Percentiles rank a stretch among this genome's conserved stretches.
These are phyloP conservation scores for Petroica traversi DNA, from an alignment of 2,113 vertebrate species.

Conservation along the genomic window DNA sequence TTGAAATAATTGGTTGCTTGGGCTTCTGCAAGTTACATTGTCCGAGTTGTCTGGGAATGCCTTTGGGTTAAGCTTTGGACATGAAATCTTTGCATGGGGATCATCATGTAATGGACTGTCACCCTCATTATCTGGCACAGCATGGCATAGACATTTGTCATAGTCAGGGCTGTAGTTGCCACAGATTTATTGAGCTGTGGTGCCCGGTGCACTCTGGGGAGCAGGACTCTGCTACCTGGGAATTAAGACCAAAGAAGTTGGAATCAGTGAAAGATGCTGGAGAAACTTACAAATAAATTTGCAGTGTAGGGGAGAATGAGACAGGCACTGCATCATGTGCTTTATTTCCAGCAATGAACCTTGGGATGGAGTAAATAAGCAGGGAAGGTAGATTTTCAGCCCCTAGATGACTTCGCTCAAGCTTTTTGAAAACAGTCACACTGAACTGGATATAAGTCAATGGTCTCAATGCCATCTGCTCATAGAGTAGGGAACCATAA, in stretches of 20 bases:
- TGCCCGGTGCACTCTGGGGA: neutral
- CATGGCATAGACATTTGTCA: slow-evolving; percentile 18
- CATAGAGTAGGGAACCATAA: neutral
- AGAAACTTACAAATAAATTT: neutral
- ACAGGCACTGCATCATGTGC: neutral
- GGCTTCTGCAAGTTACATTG: neutral
- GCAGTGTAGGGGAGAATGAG: neutral
- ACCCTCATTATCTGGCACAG: neutral
- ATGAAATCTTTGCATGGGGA: neutral
- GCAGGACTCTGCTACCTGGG: neutral
- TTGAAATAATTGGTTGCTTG: neutral
- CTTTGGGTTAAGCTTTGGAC: slow-evolving; percentile 24
- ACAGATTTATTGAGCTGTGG: slow-evolving; percentile 41
- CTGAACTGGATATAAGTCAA: neutral
- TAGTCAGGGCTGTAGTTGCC: neutral
- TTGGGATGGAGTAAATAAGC: neutral
- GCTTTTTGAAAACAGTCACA: neutral
- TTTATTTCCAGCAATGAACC: neutral
- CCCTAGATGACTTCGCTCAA: neutral
- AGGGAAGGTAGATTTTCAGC: neutral
- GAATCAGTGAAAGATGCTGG: neutral
- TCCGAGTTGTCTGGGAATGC: neutral
- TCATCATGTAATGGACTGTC: neutral
- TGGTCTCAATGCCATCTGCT: neutral
- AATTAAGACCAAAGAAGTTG: slow-evolving; percentile 24